phyloP scores from a whole-genome alignment of 2,113 vertebrate genomes.

The Meles meles region DNA sequence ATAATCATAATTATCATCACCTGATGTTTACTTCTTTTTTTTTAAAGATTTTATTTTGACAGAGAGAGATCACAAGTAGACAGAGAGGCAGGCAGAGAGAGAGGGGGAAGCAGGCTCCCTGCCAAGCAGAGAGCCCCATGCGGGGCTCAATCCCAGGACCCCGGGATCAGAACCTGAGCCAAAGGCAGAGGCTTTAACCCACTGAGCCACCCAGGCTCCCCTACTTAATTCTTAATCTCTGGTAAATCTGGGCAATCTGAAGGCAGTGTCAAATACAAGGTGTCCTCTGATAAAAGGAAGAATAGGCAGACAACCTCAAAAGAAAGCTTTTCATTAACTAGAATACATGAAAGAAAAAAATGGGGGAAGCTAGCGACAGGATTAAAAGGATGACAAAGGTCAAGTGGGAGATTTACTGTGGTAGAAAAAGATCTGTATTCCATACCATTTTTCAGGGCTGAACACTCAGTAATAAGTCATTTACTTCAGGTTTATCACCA shows the following conservation, averaged over 20 bases:
- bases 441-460: neutral
- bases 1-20: neutral
- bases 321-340: neutral
- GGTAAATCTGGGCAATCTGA: neutral
- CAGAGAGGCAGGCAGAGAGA: too few relatives aligned
- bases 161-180: too few relatives aligned
- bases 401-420: neutral
- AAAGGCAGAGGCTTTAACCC: too few relatives aligned
- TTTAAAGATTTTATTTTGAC: too few relatives aligned
- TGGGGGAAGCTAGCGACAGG: neutral
- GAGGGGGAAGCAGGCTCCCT: too few relatives aligned
- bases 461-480: neutral
- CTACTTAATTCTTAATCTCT: neutral
- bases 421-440: neutral
- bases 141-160: too few relatives aligned
- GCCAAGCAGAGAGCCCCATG: too few relatives aligned
- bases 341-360: neutral
- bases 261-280: neutral
- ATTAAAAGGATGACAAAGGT: neutral
- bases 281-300: neutral
- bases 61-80: too few relatives aligned
- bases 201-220: too few relatives aligned
- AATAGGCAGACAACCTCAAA: neutral
- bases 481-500: neutral
- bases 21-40: neutral